These are phyloP conservation scores for Polyommatus icarus DNA, from an alignment of 2,888 invertebrate genomes.

Conservation along the genomic window DNA sequence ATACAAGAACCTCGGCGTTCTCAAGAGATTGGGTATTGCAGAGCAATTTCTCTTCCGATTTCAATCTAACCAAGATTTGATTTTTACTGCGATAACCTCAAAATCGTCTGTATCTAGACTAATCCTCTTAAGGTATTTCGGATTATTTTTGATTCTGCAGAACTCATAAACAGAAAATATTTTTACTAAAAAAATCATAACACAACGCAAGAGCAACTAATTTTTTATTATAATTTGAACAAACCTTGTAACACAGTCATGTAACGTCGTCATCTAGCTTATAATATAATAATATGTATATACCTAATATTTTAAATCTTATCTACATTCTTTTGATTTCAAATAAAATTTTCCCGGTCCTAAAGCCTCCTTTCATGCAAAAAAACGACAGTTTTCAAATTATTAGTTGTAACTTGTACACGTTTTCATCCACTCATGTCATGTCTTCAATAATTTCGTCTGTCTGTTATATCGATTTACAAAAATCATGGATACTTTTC, in stretches of 20 bases:
- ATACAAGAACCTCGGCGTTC: not conserved
- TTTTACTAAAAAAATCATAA: not conserved
- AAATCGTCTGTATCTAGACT: not conserved
- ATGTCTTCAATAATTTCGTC: not conserved
- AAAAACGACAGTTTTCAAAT: too few relatives aligned
- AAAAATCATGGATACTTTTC: not conserved
- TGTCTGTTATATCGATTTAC: not conserved
- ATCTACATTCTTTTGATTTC: too few relatives aligned
- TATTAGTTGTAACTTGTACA: too few relatives aligned
- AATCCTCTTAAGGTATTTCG: not conserved
- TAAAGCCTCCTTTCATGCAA: too few relatives aligned
- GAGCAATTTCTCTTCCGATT: conserved; percentile 14
- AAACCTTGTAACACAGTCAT: too few relatives aligned
- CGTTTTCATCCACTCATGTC: too few relatives aligned
- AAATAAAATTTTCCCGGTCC: too few relatives aligned
- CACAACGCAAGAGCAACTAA: too few relatives aligned
- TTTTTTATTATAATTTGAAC: too few relatives aligned
- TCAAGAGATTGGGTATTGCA: conserved; percentile 7
- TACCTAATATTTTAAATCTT: too few relatives aligned
- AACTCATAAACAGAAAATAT: not conserved
- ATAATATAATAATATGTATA: too few relatives aligned
- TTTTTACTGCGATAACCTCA: conserved; percentile 4
- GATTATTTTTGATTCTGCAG: not conserved
- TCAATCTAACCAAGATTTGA: conserved; percentile 19
- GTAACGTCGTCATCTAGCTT: too few relatives aligned